Conservation (phyloP, 1,140 invertebrate species). For the Paralvinella palmiformis region DNA sequence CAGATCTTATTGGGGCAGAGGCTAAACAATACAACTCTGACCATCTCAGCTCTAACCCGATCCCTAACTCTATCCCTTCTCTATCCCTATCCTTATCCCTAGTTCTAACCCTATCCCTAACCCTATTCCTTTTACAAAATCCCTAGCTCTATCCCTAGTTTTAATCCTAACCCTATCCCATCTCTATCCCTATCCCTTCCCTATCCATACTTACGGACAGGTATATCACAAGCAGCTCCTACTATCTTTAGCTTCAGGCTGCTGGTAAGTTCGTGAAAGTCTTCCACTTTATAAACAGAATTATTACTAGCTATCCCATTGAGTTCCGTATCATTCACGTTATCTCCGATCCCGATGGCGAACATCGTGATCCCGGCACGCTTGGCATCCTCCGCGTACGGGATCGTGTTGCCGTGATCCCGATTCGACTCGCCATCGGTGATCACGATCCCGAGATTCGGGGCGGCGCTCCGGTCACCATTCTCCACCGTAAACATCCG, state of each 20-base stretch:
- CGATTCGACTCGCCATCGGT: slow-evolving; percentile 33
- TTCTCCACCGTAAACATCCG: neutral
- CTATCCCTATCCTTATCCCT: too few species aligned
- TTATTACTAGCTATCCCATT: slow-evolving; percentile 26
- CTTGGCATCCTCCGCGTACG: slow-evolving; percentile 11
- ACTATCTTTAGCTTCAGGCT: neutral
- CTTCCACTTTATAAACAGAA: neutral
- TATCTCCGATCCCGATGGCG: slow-evolving; percentile 23
- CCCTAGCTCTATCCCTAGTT: too few species aligned
- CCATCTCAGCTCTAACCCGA: too few species aligned
- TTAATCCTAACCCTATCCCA: too few species aligned
- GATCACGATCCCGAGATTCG: slow-evolving; percentile 26
- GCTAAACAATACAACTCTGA: too few species aligned
- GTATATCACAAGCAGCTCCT: neutral
- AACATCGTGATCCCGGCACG: slow-evolving; percentile 17
- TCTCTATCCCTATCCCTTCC: too few species aligned
- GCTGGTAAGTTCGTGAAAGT: neutral
- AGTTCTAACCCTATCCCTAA: too few species aligned
- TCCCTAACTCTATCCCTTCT: too few species aligned
- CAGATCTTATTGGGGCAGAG: too few species aligned
- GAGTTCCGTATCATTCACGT: slow-evolving; percentile 22
- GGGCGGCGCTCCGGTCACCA: slow-evolving; percentile 16
- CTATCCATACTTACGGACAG: slow-evolving; percentile 4
- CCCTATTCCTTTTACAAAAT: too few species aligned
- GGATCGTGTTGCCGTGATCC: slow-evolving; percentile 18